Conservation (phyloP, 1,140 invertebrate genomes). For the Pseudomyrmex dendroicus region DNA sequence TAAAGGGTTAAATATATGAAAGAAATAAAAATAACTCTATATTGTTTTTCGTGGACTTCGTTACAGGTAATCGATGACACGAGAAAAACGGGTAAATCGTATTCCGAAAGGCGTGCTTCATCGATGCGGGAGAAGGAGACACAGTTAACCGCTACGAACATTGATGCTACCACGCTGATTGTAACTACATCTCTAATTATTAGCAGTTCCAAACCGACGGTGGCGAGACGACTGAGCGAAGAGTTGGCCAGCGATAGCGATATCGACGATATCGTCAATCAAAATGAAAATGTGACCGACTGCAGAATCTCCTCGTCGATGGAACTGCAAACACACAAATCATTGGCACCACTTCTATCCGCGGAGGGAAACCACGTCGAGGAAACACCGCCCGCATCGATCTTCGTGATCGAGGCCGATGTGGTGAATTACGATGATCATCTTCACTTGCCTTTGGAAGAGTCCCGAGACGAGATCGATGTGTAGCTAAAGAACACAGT, state of each 20-base stretch:
- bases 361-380: conserved; percentile 45
- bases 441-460: conserved; percentile 7
- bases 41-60: not conserved
- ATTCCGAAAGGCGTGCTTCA: not conserved
- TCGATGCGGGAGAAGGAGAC: conserved; percentile 51
- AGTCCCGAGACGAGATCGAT: conserved; percentile 39
- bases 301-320: conserved; percentile 33
- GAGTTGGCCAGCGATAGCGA: conserved; percentile 46
- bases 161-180: conserved; percentile 9
- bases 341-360: conserved; percentile 52
- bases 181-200: conserved; percentile 6
- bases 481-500: conserved; percentile 15
- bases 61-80: conserved; percentile 62
- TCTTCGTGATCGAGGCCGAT: conserved; percentile 75
- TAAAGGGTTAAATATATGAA: too few relatives aligned
- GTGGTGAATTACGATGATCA: conserved; percentile 67
- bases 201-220: not conserved
- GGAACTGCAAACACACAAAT: conserved; percentile 68
- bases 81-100: conserved; percentile 7
- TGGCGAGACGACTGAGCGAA: conserved; percentile 44
- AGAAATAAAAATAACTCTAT: not conserved
- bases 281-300: not conserved
- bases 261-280: conserved; percentile 24
- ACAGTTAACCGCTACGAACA: conserved; percentile 26
- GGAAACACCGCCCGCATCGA: conserved; percentile 67